A percentile compares a stretch with the other conserved stretches of the same genome.
Evolutionary conservation across 2,797 vertebrate species (phyloP).

Genomic region (Lacerta viridis): DNA sequence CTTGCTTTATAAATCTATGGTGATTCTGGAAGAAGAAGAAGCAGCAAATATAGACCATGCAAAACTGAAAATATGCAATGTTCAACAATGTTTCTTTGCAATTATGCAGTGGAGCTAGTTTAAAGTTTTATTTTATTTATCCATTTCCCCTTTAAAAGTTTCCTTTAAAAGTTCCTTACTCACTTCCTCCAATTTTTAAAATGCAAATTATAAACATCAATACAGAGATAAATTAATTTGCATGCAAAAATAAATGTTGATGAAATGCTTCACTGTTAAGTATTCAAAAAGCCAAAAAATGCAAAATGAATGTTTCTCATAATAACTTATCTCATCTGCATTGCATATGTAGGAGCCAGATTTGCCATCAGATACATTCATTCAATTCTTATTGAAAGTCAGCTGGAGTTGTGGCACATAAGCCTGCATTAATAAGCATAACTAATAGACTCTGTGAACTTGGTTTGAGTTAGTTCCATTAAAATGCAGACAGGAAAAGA

Average conservation of each 20-base stretch:
- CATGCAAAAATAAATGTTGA: constrained; percentile 43
- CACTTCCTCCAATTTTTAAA: constrained; percentile 35
- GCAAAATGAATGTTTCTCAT: constrained; percentile 48
- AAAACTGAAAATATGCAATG: background rate
- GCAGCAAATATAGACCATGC: background rate
- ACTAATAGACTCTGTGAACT: constrained; percentile 15
- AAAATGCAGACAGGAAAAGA: constrained; percentile 22
- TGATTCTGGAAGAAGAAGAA: background rate
- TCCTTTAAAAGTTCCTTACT: constrained; percentile 21
- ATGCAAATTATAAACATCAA: constrained; percentile 42
- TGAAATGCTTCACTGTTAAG: constrained; percentile 36
- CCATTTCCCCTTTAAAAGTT: constrained; percentile 8
- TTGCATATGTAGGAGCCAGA: constrained; percentile 30
- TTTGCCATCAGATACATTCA: constrained; percentile 53
- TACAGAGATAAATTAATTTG: constrained; percentile 41
- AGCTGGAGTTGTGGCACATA: constrained; percentile 18
- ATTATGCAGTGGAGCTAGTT: background rate
- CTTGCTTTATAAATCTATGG: background rate
- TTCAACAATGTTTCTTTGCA: constrained; percentile 27
- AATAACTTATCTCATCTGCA: constrained; percentile 42
- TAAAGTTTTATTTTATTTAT: constrained; percentile 14
- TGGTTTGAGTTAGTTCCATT: constrained; percentile 5
- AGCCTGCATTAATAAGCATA: constrained; percentile 29
- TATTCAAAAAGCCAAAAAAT: constrained; percentile 55
- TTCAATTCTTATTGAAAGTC: constrained; percentile 48